Conservation (phyloP, 2,113 vertebrate species). For the Rana temporaria region DNA sequence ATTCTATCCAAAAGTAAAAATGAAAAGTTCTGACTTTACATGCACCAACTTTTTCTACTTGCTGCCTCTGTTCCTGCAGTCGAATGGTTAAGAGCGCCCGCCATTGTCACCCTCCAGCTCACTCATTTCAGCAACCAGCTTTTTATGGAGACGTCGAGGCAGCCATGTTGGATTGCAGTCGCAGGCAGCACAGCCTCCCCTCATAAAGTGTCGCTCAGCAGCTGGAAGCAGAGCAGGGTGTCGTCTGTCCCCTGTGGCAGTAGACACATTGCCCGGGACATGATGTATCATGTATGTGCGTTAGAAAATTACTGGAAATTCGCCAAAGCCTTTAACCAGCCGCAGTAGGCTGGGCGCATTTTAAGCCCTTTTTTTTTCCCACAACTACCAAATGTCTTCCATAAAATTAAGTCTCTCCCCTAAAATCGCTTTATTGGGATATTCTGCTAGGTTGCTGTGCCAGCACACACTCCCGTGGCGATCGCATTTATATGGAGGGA, state of each 20-base stretch:
- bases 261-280: constrained; percentile 19
- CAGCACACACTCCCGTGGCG: constrained; percentile 44
- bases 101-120: not conserved
- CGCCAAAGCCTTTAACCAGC: constrained; percentile 23
- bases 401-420: constrained; percentile 51
- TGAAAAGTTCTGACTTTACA: no score
- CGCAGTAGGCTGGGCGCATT: constrained; percentile 14
- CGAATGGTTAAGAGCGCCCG: not conserved
- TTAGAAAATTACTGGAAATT: constrained; percentile 27
- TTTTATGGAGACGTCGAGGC: not conserved
- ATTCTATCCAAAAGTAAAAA: no score
- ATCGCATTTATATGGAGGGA: constrained; percentile 44
- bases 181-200: not conserved
- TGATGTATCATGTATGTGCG: constrained; percentile 19
- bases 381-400: constrained; percentile 35
- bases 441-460: constrained; percentile 41
- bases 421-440: constrained; percentile 45
- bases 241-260: constrained; percentile 15
- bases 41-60: no score
- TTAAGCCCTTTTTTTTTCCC: not conserved
- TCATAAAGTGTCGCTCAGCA: constrained; percentile 11
- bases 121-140: not conserved
- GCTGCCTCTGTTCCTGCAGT: no score
- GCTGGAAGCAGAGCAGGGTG: constrained; percentile 32
- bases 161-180: constrained; percentile 13